These are phyloP conservation scores for Raphicerus campestris DNA, from an alignment of 2,113 vertebrate genomes.

Conservation along the genomic window DNA sequence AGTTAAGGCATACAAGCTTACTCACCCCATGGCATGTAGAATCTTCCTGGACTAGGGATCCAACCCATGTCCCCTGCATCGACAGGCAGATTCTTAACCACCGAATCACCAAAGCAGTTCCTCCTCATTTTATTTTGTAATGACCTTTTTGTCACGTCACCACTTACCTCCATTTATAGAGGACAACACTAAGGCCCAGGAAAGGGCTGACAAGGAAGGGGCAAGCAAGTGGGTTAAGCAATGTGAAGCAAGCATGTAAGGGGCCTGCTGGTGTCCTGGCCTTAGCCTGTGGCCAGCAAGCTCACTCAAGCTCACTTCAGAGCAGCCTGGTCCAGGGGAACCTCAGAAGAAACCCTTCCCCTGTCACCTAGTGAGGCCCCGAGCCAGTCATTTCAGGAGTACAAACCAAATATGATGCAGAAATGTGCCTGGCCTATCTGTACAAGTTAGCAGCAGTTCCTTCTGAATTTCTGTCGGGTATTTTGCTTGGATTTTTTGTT, in stretches of 20 bases:
- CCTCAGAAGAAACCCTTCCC: not conserved
- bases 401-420: not conserved
- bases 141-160: not conserved
- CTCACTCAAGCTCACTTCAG: not conserved
- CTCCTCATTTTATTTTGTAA: not conserved
- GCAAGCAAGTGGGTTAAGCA: not conserved
- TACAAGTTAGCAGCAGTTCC: not conserved
- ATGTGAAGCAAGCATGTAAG: not conserved
- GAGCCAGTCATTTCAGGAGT: not conserved
- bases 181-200: not conserved
- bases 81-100: not conserved
- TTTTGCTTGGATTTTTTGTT: slow-evolving; percentile 51
- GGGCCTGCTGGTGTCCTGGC: not conserved
- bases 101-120: not conserved
- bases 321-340: not conserved
- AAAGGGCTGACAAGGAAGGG: not conserved
- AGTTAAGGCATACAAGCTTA: not conserved
- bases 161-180: not conserved
- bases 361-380: not conserved
- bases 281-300: not conserved
- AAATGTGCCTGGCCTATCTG: not conserved
- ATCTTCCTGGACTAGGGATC: not conserved
- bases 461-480: slow-evolving; percentile 37
- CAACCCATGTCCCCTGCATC: not conserved
- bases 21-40: not conserved